Conservation (phyloP, 2,113 vertebrate genomes). For the Dipodomys stephensi region DNA sequence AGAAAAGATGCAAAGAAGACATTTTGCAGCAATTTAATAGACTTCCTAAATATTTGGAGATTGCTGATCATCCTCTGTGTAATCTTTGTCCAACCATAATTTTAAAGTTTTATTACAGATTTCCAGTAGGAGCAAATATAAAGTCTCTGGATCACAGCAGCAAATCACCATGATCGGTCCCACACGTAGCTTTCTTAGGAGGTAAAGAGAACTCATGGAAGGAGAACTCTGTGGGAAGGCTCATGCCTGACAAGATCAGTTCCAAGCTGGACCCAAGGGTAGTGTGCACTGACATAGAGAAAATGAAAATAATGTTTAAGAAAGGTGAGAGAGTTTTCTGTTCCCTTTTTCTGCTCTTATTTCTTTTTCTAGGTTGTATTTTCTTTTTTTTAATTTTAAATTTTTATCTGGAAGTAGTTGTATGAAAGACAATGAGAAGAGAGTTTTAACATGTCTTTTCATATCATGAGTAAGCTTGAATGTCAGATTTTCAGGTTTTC, state of each 20-base stretch:
- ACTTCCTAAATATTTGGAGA: slow-evolving; percentile 67
- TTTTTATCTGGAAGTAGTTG: too few species aligned
- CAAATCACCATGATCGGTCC: neutral
- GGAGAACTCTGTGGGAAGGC: neutral
- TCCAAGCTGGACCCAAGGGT: neutral
- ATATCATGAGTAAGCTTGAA: neutral
- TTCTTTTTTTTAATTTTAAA: too few species aligned
- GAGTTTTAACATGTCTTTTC: slow-evolving; percentile 24
- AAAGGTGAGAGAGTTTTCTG: neutral
- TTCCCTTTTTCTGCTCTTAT: neutral
- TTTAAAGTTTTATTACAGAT: slow-evolving; percentile 64
- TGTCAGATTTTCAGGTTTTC: neutral
- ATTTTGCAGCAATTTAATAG: slow-evolving; percentile 59
- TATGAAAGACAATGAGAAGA: neutral
- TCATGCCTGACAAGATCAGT: neutral
- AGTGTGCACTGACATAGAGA: slow-evolving; percentile 12
- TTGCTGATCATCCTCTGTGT: slow-evolving; percentile 24
- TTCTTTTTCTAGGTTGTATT: neutral
- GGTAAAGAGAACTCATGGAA: neutral
- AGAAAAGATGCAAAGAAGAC: slow-evolving; percentile 46
- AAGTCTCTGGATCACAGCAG: neutral
- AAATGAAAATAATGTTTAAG: slow-evolving; percentile 15
- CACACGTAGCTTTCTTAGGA: neutral
- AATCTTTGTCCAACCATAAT: slow-evolving; percentile 45
- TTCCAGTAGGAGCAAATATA: neutral